These are phyloP conservation scores for Cryptocephalus primarius DNA, from an alignment of 2,888 invertebrate genomes.

Conservation along the genomic window DNA sequence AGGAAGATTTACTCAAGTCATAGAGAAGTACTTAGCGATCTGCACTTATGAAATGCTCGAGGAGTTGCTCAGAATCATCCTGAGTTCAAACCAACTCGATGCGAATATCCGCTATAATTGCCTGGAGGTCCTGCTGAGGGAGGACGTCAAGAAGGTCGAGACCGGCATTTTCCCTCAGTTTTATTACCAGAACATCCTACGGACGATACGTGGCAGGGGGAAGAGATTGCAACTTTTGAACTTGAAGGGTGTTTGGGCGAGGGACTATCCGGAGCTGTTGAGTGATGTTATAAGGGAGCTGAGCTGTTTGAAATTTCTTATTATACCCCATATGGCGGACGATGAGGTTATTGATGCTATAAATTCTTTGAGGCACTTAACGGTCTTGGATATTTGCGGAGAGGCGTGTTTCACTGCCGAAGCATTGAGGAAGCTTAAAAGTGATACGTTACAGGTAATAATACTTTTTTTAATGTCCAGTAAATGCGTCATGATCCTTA, in stretches of 20 bases:
- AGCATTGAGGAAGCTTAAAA: conserved; percentile 35
- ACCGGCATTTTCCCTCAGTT: conserved; percentile 61
- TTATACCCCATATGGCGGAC: conserved; percentile 60
- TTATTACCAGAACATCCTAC: conserved; percentile 58
- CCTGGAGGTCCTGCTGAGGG: conserved; percentile 51
- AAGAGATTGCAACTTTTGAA: conserved; percentile 51
- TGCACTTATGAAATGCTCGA: conserved; percentile 59
- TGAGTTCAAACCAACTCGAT: conserved; percentile 54
- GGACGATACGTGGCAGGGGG: conserved; percentile 53
- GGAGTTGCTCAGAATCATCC: conserved; percentile 53
- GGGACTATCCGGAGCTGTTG: conserved; percentile 53
- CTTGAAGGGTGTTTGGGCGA: conserved; percentile 63
- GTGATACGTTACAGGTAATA: conserved; percentile 36
- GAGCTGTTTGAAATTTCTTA: conserved; percentile 47
- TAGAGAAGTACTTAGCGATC: conserved; percentile 25
- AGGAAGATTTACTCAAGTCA: conserved; percentile 40
- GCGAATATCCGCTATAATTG: conserved; percentile 56
- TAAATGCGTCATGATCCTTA: too few relatives aligned
- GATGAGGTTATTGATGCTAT: conserved; percentile 54
- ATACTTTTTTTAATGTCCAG: too few relatives aligned
- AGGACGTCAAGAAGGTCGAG: conserved; percentile 52
- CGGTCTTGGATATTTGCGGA: conserved; percentile 56
- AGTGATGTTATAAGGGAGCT: conserved; percentile 49
- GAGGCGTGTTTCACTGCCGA: conserved; percentile 44
- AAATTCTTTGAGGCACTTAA: conserved; percentile 44